These are phyloP conservation scores for Phylloscopus trochilus DNA, from an alignment of 2,113 vertebrate species.

Conservation along the genomic window DNA sequence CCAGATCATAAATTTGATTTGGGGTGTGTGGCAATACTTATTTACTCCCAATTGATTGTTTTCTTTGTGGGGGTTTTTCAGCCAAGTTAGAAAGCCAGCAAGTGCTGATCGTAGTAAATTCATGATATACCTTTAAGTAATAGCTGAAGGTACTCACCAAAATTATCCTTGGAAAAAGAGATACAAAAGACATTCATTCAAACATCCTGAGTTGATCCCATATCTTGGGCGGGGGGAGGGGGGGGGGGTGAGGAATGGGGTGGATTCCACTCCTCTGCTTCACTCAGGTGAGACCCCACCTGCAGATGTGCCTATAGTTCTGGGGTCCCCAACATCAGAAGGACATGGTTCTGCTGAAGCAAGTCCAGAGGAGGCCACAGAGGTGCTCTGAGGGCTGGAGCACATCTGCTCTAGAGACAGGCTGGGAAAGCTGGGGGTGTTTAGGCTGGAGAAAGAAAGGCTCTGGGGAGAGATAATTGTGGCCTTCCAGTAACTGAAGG, in stretches of 20 bases:
- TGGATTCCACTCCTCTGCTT: neutral
- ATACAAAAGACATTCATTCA: neutral
- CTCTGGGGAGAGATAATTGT: neutral
- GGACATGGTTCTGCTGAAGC: rapidly evolving
- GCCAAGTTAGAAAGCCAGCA: neutral
- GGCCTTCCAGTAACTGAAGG: neutral
- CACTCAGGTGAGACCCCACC: neutral
- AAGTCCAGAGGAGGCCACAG: neutral
- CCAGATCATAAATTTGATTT: neutral
- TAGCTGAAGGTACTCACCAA: neutral
- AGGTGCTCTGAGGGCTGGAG: neutral
- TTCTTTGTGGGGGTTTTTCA: neutral
- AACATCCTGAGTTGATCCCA: neutral
- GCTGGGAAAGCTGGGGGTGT: neutral
- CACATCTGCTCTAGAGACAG: neutral
- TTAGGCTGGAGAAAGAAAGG: neutral
- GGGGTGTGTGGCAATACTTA: neutral
- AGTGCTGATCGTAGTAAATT: neutral
- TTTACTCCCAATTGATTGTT: neutral
- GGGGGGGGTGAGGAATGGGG: too few relatives aligned
- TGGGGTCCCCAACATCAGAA: neutral
- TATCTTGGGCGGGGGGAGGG: neutral
- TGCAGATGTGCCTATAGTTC: neutral
- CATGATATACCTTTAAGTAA: neutral
- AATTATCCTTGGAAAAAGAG: neutral